Base-by-base conservation (phyloP, 2,797 vertebrate genomes). In the Sarcophilus harrisii region DNA sequence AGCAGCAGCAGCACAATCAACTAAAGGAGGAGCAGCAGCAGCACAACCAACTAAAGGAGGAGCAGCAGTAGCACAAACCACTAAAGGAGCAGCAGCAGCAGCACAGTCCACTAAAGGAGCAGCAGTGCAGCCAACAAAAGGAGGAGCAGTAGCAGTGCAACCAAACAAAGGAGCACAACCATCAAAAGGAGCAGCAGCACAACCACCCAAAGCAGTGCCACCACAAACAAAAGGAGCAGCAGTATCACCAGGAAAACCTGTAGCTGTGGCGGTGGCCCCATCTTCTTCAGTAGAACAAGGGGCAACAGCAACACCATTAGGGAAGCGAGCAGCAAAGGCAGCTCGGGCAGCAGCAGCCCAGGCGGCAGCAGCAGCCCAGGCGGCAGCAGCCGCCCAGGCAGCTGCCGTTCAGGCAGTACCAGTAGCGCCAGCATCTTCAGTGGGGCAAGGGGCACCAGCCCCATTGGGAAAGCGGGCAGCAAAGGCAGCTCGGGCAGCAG, bases 401-500 rank as follows among this genome's bases (percentile, higher is more conserved):
- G 29, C 89, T 14, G 49, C 49, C 5, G 49, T 18, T 2, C 45
- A 49, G 54, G 89, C 89, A 90, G 89, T 55, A 54, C 45, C 16
- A 9, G 89, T 52, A 14, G 6, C 49, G 54, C 27, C 89, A 28
- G 1, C 89, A 54, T 12, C 89, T 29, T 11, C 89, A 54, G 89
- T 14, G 54, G 28, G 10, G 54, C 24, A 60, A 29, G 55, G 16
- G 58, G 87, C 45, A 58, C 58, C 52, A 95, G 1, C 96, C 93
- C 9, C 92, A 96, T 27, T 38, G 32, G 91, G 97, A 6, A 32
- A 66, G 57, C 11, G 29, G 9, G 93, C 97, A 58, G 81, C 96
- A 58, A 98, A 98, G 58, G 32, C 97, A 32, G 93, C 89, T 28
- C 58, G 93, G 93, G 97, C 97, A 0, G 92, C 96, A 92, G 96